A percentile compares a stretch with the other conserved stretches of the same genome.
These are phyloP conservation scores for Dryocosmus kuriphilus DNA, from an alignment of 2,888 invertebrate genomes.

Conservation along the genomic window DNA sequence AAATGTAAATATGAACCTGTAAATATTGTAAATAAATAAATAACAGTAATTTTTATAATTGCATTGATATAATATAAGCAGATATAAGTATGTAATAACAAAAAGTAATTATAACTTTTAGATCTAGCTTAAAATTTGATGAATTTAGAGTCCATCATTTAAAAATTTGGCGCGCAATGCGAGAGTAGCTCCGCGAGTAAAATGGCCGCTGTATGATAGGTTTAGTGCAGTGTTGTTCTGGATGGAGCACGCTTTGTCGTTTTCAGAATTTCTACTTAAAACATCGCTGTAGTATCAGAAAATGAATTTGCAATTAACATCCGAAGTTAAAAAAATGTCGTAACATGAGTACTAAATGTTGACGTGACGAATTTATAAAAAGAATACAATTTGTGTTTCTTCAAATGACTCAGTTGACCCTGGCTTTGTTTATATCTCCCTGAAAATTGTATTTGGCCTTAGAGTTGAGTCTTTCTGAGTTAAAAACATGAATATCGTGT, in stretches of 20 bases:
- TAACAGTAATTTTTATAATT: not conserved
- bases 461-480: slow-evolving; percentile 75
- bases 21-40: slow-evolving; percentile 63
- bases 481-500: slow-evolving; percentile 64
- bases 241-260: not conserved
- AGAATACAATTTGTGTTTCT: not conserved
- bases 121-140: too few relatives aligned
- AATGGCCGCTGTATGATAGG: not conserved
- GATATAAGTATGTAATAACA: too few relatives aligned
- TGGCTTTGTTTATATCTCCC: slow-evolving; percentile 74
- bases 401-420: slow-evolving; percentile 54
- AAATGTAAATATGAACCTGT: slow-evolving; percentile 51
- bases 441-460: slow-evolving; percentile 73
- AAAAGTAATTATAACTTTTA: too few relatives aligned
- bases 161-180: not conserved
- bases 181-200: not conserved
- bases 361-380: not conserved
- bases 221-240: not conserved
- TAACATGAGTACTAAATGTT: not conserved
- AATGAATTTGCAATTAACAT: not conserved
- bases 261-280: too few relatives aligned
- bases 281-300: not conserved
- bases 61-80: too few relatives aligned
- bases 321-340: not conserved
- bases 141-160: not conserved